Base-by-base conservation (phyloP, 2,113 vertebrate genomes). In the Silurus glanis region DNA sequence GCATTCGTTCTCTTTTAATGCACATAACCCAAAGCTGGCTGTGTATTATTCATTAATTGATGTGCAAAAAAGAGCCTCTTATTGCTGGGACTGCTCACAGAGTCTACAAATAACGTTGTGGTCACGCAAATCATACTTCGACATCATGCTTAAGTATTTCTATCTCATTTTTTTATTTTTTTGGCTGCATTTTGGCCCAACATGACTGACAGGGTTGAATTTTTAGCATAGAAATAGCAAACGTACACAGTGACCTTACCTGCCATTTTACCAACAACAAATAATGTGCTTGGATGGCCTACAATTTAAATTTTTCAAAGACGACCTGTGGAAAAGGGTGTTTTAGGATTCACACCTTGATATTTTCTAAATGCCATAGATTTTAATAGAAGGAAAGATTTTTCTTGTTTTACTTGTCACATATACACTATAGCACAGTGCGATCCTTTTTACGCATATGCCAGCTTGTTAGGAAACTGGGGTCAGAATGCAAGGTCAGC, bases 1-100 rank as follows among this genome's bases (percentile, higher is more conserved):
- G 37, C 55, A 66, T 84, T 14, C 67, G 7, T 87, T 79, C 55
- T n/a, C 37, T 51, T 45, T n/a, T 85, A 76, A 87, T 51, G 49
- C 49, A 75, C 12, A 14, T 9, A 17, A 76, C 51, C 23, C 16
- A 51, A 37, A 25, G 72, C 23, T 55, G 45, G 72, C 13, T 76
- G n/a, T 28, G 74, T 28, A 55, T 85, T 55, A 64, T 55, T 66
- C 17, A 53, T 59, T 55, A 21, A 61, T 74, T 16, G 37, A 4
- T 83, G 19, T 17, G 17, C 23, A 14, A 17, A 16, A 51, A 80
- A 62, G 19, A 25, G 49, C 49, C 12, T 51, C 49, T 21, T 1
- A 74, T 49, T 74, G 45, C 71, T 51, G 47, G 17, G 9, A 21
- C 16, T 72, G 37, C 14, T 47, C 21, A 19, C 45, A n/a, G 47